Evolutionary conservation across 1,140 invertebrate genomes (phyloP).

Genomic region (Danaus plexippus): DNA sequence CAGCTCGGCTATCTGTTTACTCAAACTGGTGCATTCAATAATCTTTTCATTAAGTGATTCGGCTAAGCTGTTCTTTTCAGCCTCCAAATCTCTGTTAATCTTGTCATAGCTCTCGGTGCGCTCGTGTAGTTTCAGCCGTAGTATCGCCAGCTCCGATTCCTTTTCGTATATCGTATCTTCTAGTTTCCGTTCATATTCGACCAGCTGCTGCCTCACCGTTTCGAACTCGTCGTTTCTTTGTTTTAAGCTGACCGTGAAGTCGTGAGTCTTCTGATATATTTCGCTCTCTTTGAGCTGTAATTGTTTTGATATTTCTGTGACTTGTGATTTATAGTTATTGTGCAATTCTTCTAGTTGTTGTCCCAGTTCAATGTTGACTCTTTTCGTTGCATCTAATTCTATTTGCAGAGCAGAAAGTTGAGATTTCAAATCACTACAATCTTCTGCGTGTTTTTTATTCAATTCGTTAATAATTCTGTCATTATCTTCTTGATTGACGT

Average conservation of each 20-base stretch:
- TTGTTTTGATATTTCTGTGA: slow-evolving; percentile 43
- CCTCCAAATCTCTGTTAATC: slow-evolving; percentile 37
- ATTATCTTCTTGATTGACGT: slow-evolving; percentile 60
- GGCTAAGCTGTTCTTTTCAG: slow-evolving; percentile 43
- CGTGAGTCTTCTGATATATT: slow-evolving; percentile 58
- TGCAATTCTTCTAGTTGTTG: slow-evolving; percentile 28
- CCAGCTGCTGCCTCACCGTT: slow-evolving; percentile 53
- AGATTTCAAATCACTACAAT: slow-evolving; percentile 30
- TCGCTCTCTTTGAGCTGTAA: slow-evolving; percentile 55
- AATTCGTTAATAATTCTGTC: slow-evolving; percentile 53
- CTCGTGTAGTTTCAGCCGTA: slow-evolving; percentile 65
- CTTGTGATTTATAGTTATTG: slow-evolving; percentile 29
- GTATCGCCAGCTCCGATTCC: slow-evolving; percentile 64
- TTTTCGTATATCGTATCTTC: slow-evolving; percentile 67
- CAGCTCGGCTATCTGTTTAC: slow-evolving; percentile 70
- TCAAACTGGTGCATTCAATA: slow-evolving; percentile 64
- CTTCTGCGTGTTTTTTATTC: slow-evolving; percentile 29
- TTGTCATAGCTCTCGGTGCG: slow-evolving; percentile 44
- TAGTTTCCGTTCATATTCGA: slow-evolving; percentile 65
- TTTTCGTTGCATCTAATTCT: slow-evolving; percentile 43
- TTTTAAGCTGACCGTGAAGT: slow-evolving; percentile 41
- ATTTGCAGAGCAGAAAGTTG: slow-evolving; percentile 35
- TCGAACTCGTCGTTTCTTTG: slow-evolving; percentile 64
- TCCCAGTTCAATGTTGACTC: slow-evolving; percentile 36
- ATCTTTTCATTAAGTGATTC: slow-evolving; percentile 62